Evolutionary conservation across 2,113 vertebrate genomes (phyloP), one percentile per base, ranked within the genome.

Genomic region (Podarcis cretensis): DNA sequence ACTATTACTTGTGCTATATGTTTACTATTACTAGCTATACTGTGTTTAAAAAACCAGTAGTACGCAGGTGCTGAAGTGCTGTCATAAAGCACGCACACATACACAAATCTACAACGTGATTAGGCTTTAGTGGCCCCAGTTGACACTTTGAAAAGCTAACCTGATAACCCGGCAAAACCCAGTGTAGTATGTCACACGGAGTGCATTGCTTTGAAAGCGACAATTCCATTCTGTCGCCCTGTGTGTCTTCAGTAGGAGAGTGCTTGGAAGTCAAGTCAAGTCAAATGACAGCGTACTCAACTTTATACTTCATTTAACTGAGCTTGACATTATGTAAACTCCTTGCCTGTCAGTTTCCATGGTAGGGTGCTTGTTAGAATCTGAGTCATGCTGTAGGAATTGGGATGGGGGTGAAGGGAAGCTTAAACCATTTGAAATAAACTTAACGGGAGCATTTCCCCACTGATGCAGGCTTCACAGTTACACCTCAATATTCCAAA

Each of bases 91-190:
- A 20, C 63, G 6, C 23, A 10, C 1, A 82, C 27, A 21, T 88
- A 54, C 48, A 54, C 48, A 54, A 54, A 54, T 90, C 85, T 80
- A 54, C 80, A 74, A n/a, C 40, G 63, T 43, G 83, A 40, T 3
- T 79, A 48, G 66, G 20, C 73, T 57, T 76, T 2, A 0, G 32
- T 83, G 74, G 48, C 65, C 20, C 76, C 65, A 73, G 57, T 21
- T 71, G 84, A 82, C 82, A 5, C 84, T 81, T 91, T 27, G 35
- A 32, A 59, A 48, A 20, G 48, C 80, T 7, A 80, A 76, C 59
- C 10, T 6, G 57, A 25, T 1, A 88, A 59, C 73, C 30, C 0
- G 48, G 0, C 30, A 43, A 57, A 87, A 54, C 8, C 25, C 43
- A 18, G 63, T 0, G 7, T 6, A 68, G 7, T 20, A 63, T 2